Base-by-base conservation (phyloP, 92 coral and sea anemone genomes). In the Palythoa grandis region DNA sequence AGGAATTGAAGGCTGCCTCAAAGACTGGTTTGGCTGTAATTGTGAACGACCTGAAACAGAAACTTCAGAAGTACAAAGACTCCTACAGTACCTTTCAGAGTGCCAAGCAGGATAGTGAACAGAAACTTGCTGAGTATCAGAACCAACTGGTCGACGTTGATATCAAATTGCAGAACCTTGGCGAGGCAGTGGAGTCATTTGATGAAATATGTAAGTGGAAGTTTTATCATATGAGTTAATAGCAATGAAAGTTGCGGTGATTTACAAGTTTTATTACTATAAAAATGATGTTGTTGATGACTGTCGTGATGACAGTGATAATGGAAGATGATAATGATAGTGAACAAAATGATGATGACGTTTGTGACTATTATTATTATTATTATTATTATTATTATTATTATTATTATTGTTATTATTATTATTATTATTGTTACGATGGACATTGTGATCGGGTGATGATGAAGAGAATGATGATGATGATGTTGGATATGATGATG, bases 121-220 rank as follows among this genome's bases (percentile, higher is more conserved):
- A 83, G 74, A 88, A 89, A 58, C 86, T 92, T 52, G 76, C 73
- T 10, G 68, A 65, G 58, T 90, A 92, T 80, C 86, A 75, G 37
- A 83, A 90, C 56, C 89, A 92, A 25, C 82, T 94, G 86, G 90
- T 72, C 5, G 82, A 72, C 11, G 80, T 91, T 38, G 98, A 94
- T 92, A 86, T 54, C 52, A 82, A 93, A 50, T 47, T 94, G 87
- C 70, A 37, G 7, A 82, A 77, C 69, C 98, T 94, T 35, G 98
- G 98, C 25, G 92, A 94, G 86, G 86, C 87, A 1, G 86, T 92
- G 85, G 95, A 94, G 87, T 94, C 98, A n/a, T 83, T 94, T 79
- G 92, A 92, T 52, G 90, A 84, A 40, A 90, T 92, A 53, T 92
- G 98, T 94, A 90, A 88, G 94, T 93, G 7, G 13, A 47, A 9